These are phyloP conservation scores for Alitta virens DNA, from an alignment of 2,888 invertebrate species.

Conservation along the genomic window DNA sequence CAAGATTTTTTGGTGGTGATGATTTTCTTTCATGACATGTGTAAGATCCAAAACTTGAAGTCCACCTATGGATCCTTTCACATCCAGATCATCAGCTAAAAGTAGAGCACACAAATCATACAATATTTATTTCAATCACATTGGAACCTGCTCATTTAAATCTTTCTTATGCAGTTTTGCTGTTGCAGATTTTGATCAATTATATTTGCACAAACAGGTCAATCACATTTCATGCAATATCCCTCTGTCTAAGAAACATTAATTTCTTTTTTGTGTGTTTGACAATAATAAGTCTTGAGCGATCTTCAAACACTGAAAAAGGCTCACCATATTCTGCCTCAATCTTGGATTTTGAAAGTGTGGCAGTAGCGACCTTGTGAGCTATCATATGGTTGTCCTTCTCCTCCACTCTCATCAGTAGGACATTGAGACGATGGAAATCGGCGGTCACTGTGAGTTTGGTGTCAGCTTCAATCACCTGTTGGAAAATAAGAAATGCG, in stretches of 20 bases:
- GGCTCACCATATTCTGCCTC: slow-evolving; percentile 76
- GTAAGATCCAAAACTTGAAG: slow-evolving; percentile 84
- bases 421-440: slow-evolving; percentile 85
- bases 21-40: slow-evolving; percentile 71
- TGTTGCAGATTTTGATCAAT: no score
- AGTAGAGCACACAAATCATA: not conserved
- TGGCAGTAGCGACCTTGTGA: slow-evolving; percentile 91
- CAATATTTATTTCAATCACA: no score
- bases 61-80: slow-evolving; percentile 87
- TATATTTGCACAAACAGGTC: no score
- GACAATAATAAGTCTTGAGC: no score
- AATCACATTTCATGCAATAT: no score
- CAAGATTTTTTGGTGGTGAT: slow-evolving; percentile 78
- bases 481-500: no score
- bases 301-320: no score
- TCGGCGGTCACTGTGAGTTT: slow-evolving; percentile 75
- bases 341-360: slow-evolving; percentile 85
- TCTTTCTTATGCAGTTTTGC: no score
- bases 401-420: slow-evolving; percentile 77
- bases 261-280: no score
- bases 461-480: no score
- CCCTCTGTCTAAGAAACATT: no score
- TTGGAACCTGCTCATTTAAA: no score
- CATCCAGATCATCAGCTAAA: slow-evolving; percentile 63
- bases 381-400: slow-evolving; percentile 63